Base-by-base conservation (phyloP, 2,113 vertebrate species). In the Anarhynchus alexandrinus region DNA sequence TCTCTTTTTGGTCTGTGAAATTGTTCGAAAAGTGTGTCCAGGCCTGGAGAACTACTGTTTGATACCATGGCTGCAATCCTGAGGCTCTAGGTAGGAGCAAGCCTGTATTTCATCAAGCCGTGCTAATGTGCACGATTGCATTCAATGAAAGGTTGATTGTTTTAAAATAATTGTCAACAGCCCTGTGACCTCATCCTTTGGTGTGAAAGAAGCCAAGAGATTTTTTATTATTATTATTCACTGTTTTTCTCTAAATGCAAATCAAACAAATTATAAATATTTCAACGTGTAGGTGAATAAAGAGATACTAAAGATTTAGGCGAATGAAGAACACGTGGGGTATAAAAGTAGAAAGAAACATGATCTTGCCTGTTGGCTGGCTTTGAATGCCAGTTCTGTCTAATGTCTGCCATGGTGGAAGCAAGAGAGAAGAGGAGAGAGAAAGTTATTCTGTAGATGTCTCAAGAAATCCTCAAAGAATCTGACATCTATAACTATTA, bases 121-220 rank as follows among this genome's bases (percentile, higher is more conserved):
- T 54, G 55, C 0, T 8, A 86, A 90, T 72, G 49, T 45, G 62
- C 51, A 32, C 2, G 0, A 62, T 81, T 32, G 8, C 61, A 77
- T 87, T 92, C 36, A 78, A 3, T 91, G 77, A 92, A 91, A 57
- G 55, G n/a, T 38, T 85, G 58, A 82, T 92, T 94, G 74, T 93
- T 88, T 71, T 51, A 77, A 92, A 81, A 79, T 91, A 88, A 85
- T 95, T 90, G 54, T 91, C 80, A 87, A 57, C 61, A 93, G 65
- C 47, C 12, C 23, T 55, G 52, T 90, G 80, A 86, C 47, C 22
- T 96, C 90, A 93, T 86, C 73, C 57, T 86, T 92, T 72, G 20
- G 49, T 79, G 61, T 65, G 66, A 69, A 67, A 76, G 70, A 76
- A 88, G 67, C 82, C 52, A 74, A 64, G 45, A 73, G 43, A n/a